A percentile compares a stretch with the other conserved stretches of the same genome.
Conservation (phyloP, 1,140 invertebrate species). For the Melitaea cinxia region DNA sequence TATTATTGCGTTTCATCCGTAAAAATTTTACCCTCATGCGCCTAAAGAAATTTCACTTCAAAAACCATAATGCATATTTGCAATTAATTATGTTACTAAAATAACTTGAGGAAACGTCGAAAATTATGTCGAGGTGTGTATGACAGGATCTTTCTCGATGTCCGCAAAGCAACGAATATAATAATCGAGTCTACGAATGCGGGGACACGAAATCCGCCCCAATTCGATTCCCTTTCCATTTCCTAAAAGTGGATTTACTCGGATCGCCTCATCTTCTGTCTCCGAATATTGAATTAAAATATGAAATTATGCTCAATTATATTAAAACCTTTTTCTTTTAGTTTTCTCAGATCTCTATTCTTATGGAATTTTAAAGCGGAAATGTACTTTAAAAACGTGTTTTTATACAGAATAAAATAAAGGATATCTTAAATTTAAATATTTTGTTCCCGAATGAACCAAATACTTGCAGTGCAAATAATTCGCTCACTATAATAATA, state of each 20-base stretch:
- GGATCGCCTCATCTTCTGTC: slow-evolving; percentile 20
- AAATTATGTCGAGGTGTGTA: slow-evolving; percentile 5
- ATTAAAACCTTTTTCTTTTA: background rate
- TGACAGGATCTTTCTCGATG: slow-evolving; percentile 13
- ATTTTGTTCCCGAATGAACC: too few species aligned
- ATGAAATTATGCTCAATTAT: slow-evolving; percentile 15
- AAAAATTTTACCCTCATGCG: too few species aligned
- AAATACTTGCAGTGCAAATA: too few species aligned
- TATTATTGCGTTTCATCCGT: too few species aligned
- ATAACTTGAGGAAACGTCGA: too few species aligned
- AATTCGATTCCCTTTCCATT: slow-evolving; percentile 45
- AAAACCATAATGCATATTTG: too few species aligned
- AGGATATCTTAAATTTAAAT: too few species aligned
- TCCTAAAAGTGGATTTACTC: slow-evolving; percentile 38
- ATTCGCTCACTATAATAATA: too few species aligned
- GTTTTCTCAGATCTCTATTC: background rate
- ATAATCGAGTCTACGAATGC: slow-evolving; percentile 51
- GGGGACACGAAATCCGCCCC: slow-evolving; percentile 32
- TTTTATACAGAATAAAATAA: too few species aligned
- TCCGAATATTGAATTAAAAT: slow-evolving; percentile 22
- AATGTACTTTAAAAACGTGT: background rate
- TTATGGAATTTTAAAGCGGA: background rate
- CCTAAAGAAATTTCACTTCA: too few species aligned
- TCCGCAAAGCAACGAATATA: slow-evolving; percentile 24
- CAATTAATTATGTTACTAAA: too few species aligned